Conservation (phyloP, 1,140 invertebrate species). For the Doryteuthis pealeii region DNA sequence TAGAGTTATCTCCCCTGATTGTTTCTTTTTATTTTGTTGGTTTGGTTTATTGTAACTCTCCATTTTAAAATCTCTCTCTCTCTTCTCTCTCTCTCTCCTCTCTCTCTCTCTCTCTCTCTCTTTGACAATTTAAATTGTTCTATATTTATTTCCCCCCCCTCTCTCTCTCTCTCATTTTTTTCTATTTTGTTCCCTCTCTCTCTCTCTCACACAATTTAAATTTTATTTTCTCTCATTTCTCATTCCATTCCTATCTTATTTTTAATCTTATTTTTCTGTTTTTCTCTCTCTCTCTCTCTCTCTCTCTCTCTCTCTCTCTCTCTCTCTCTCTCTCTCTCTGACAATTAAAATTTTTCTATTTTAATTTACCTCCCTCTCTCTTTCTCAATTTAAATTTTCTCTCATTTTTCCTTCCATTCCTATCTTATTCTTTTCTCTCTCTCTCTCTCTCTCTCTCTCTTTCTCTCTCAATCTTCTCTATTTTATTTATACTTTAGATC, state of each 20-base stretch:
- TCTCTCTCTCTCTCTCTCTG: conserved; percentile 16
- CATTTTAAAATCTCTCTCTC: conserved; percentile 16
- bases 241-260: conserved; percentile 5
- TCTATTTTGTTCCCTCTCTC: no score
- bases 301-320: conserved; percentile 16
- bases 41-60: no score
- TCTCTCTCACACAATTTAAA: neutral
- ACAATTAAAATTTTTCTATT: no score
- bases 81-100: no score
- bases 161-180: conserved; percentile 19
- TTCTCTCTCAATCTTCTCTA: conserved; percentile 20
- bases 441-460: conserved; percentile 19
- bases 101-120: conserved; percentile 13
- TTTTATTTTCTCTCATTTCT: conserved; percentile 9
- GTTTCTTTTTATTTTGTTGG: no score
- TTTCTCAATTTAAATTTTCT: neutral
- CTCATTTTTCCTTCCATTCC: conserved; percentile 6
- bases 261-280: conserved; percentile 8
- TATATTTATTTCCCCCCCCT: neutral
- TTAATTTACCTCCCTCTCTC: conserved; percentile 10
- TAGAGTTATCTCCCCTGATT: no score
- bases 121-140: no score
- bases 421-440: conserved; percentile 10
- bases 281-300: conserved; percentile 19
- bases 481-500: no score